Evolutionary conservation across 2,113 vertebrate genomes (phyloP).

Genomic region (Saccopteryx leptura): DNA sequence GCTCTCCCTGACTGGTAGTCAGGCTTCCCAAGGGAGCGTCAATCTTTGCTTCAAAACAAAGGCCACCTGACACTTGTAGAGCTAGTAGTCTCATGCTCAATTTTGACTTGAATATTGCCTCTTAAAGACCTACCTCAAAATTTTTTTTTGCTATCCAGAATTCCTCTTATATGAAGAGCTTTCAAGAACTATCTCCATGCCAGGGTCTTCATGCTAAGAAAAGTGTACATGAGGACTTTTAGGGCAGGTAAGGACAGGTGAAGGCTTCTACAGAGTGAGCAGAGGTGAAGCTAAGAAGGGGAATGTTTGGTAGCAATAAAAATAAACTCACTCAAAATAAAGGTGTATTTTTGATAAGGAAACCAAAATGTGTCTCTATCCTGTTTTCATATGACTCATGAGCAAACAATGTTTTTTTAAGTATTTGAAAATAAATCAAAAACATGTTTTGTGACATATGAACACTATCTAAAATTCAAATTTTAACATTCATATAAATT

Average conservation of each 20-base stretch:
- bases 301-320: neutral
- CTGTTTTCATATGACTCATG: neutral
- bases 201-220: neutral
- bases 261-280: neutral
- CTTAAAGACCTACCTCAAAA: neutral
- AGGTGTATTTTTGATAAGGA: neutral
- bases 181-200: neutral
- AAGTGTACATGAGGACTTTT: neutral
- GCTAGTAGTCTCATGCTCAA: neutral
- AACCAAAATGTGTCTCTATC: neutral
- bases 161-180: neutral
- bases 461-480: slow-evolving; percentile 18
- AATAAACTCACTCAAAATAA: neutral
- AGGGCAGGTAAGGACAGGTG: neutral
- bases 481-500: neutral
- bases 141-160: neutral
- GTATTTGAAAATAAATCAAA: neutral
- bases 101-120: neutral
- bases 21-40: neutral
- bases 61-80: neutral
- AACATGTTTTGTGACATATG: neutral
- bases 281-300: neutral
- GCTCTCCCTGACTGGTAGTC: neutral
- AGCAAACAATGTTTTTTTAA: neutral
- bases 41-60: neutral